phyloP scores from a whole-genome alignment of 2,888 invertebrate genomes.

The Tinea semifulvella region DNA sequence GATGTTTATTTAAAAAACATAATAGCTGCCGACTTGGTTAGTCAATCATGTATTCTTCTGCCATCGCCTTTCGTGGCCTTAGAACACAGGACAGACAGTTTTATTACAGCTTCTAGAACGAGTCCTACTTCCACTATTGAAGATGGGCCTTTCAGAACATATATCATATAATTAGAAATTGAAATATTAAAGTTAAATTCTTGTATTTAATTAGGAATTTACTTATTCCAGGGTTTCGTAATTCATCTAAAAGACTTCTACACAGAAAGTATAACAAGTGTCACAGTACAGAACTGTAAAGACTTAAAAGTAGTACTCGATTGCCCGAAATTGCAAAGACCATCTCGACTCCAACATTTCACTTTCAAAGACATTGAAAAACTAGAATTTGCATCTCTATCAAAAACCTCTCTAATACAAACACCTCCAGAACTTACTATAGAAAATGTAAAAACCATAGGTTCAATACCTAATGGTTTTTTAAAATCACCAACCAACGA shows the following conservation, averaged over 20 bases:
- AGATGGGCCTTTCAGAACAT: too few relatives aligned
- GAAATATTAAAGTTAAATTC: background rate
- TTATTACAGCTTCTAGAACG: too few relatives aligned
- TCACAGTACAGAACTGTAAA: conserved; percentile 58
- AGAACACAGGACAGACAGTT: too few relatives aligned
- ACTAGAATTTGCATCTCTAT: conserved; percentile 42
- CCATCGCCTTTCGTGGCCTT: too few relatives aligned
- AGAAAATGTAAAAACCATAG: conserved; percentile 53
- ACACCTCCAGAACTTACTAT: conserved; percentile 52
- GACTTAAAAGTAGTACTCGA: conserved; percentile 53
- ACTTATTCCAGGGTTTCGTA: conserved; percentile 57
- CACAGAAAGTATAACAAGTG: conserved; percentile 45
- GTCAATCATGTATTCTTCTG: too few relatives aligned
- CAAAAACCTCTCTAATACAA: conserved; percentile 35
- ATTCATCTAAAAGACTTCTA: conserved; percentile 61
- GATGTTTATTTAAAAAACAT: too few relatives aligned
- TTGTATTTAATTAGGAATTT: conserved; percentile 9
- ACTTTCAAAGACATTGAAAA: conserved; percentile 43
- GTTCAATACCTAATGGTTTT: conserved; percentile 48
- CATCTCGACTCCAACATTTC: conserved; percentile 48
- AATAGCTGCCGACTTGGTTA: too few relatives aligned
- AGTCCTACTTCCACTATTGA: too few relatives aligned
- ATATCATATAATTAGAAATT: background rate
- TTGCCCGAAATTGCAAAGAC: conserved; percentile 46
- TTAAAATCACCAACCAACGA: conserved; percentile 47